A percentile compares a stretch with the other conserved stretches of the same genome.
These are phyloP conservation scores for Pantala flavescens DNA, from an alignment of 1,140 invertebrate species.

Conservation along the genomic window DNA sequence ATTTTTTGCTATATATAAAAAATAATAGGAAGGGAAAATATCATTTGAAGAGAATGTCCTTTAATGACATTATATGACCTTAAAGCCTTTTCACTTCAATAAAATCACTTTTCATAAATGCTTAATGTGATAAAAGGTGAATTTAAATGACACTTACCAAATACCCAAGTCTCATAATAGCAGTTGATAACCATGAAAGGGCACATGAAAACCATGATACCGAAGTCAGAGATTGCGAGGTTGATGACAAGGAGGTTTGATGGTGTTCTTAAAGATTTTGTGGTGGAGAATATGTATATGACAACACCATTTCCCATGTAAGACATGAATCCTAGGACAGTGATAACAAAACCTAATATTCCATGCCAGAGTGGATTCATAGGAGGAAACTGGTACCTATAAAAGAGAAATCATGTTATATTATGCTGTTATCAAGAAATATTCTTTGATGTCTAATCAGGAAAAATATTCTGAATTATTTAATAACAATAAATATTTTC, in stretches of 20 bases:
- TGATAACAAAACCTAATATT: slow-evolving; percentile 49
- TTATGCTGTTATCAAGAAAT: no score
- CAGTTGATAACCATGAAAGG: slow-evolving; percentile 34
- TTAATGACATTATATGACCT: no score
- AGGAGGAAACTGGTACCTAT: slow-evolving; percentile 50
- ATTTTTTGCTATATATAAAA: no score
- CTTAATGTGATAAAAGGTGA: no score
- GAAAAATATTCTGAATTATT: no score
- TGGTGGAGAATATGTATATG: slow-evolving; percentile 39
- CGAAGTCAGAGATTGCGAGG: slow-evolving; percentile 35
- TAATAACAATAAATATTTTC: no score
- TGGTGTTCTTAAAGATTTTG: slow-evolving; percentile 34
- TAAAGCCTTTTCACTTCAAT: no score
- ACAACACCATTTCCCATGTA: slow-evolving; percentile 39
- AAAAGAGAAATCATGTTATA: no score
- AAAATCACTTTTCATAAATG: no score
- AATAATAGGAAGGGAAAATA: no score
- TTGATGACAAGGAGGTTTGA: slow-evolving; percentile 37
- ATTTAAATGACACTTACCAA: slow-evolving; percentile 22
- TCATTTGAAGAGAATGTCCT: no score
- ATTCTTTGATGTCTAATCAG: no score
- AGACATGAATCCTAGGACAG: slow-evolving; percentile 42
- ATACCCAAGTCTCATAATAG: slow-evolving; percentile 33
- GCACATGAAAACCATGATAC: slow-evolving; percentile 33
- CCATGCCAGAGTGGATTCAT: slow-evolving; percentile 55